These are phyloP conservation scores for Popillia japonica DNA, from an alignment of 1,140 invertebrate species.

Conservation along the genomic window DNA sequence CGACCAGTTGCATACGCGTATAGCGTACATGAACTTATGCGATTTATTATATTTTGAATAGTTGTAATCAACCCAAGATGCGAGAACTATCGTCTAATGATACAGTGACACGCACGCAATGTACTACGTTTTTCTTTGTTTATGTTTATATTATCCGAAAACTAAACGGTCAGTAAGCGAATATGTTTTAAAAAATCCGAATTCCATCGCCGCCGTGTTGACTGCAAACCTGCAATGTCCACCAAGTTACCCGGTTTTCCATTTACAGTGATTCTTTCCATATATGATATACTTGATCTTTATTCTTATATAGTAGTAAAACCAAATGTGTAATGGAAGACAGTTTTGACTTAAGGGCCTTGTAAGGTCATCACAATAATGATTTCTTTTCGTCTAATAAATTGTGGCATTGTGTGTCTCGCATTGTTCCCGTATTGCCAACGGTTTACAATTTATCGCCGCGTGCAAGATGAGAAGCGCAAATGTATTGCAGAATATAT, in stretches of 20 bases:
- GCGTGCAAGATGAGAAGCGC: background rate
- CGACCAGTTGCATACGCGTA: background rate
- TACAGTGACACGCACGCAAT: background rate
- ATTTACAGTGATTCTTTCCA: constrained; percentile 62
- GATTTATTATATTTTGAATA: constrained; percentile 13
- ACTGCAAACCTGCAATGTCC: constrained; percentile 53
- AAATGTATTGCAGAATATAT: constrained; percentile 11
- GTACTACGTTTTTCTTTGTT: constrained; percentile 12
- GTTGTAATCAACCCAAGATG: constrained; percentile 23
- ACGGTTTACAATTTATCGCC: constrained; percentile 9
- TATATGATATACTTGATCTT: constrained; percentile 63
- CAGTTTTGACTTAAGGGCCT: constrained; percentile 58
- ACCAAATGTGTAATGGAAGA: constrained; percentile 57
- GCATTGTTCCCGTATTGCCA: constrained; percentile 12
- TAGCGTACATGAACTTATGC: background rate
- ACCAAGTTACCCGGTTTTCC: constrained; percentile 60
- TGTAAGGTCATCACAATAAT: constrained; percentile 55
- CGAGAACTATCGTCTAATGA: background rate
- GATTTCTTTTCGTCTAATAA: constrained; percentile 35
- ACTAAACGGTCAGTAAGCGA: constrained; percentile 17
- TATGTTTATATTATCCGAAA: constrained; percentile 29
- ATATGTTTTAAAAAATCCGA: constrained; percentile 49
- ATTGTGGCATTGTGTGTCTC: constrained; percentile 20
- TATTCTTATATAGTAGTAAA: constrained; percentile 60
- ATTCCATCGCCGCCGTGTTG: constrained; percentile 49